phyloP scores from a whole-genome alignment of 2,888 invertebrate species.

The Anthrax anthrax region DNA sequence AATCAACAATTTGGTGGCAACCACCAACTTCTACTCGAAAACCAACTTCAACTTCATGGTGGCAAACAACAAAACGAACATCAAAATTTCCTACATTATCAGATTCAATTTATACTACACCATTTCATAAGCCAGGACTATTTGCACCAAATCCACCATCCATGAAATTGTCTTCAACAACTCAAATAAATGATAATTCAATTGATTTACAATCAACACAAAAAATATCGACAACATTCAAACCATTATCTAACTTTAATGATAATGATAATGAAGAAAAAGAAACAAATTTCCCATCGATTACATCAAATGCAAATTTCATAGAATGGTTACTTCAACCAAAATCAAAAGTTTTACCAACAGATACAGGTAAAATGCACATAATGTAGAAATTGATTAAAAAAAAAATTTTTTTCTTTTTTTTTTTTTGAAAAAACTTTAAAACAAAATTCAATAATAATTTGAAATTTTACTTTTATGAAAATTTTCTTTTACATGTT shows the following conservation, averaged over 20 bases:
- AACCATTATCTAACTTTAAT: too few species aligned
- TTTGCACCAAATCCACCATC: constrained; percentile 1
- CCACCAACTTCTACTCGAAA: constrained; percentile 1
- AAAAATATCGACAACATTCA: neutral
- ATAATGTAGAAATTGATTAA: neutral
- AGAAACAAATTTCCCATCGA: neutral
- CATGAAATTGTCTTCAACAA: neutral
- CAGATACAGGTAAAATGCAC: constrained; percentile 7
- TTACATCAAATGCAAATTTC: constrained; percentile 11
- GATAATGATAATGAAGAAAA: neutral
- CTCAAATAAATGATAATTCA: neutral
- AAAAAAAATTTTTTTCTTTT: neutral
- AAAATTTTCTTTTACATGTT: neutral
- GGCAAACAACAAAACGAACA: constrained; percentile 6
- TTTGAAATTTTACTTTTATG: neutral
- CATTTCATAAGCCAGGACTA: constrained; percentile 2
- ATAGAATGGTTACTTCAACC: constrained; percentile 14
- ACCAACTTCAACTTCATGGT: constrained; percentile 6
- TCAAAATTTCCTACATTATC: neutral
- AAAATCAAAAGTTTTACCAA: constrained; percentile 10
- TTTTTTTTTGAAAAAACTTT: too few species aligned
- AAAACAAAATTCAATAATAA: too few species aligned
- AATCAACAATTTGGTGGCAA: constrained; percentile 1
- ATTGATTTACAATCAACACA: neutral
- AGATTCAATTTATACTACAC: neutral